Evolutionary conservation across 2,113 vertebrate species (phyloP), one percentile per base, ranked within the genome.

Genomic region (Epinephelus cyanopodus): DNA sequence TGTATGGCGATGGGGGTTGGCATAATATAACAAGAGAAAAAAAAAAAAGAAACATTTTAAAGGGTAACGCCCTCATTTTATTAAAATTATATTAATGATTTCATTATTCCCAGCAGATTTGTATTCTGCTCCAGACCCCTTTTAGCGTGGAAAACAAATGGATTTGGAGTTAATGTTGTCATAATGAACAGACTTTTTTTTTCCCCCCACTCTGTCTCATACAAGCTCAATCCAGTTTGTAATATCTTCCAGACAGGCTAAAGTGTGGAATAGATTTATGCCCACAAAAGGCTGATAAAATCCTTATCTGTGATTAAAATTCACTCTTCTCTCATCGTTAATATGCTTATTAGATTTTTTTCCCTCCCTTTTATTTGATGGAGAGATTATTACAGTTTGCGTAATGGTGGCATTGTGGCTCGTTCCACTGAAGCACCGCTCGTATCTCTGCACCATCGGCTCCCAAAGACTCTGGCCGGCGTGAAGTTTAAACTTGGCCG

Each of bases 271-370:
- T 27, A 87, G 82, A 91, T 87, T 83, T 45, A 84, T 79, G 56
- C 29, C 74, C 88, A 71, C 72, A 39, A 81, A 90, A 81, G 69
- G 79, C 87, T 72, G 89, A 93, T 91, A 85, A 90, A 84, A 88
- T 85, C 75, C 86, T 90, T 84, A 90, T 91, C 87, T 88, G 90
- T 92, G 90, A 91, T 92, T 92, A 90, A 86, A 86, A 85, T 82
- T 80, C 75, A 72, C 85, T 87, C 79, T 29, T 68, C 74, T 84
- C 77, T 87, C 86, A 74, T 87, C 63, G 11, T 92, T 87, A 87
- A 90, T 88, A 76, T 82, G 83, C 88, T 88, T 78, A 88, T 90
- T 88, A 85, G 61, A 81, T 81, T 75, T 58, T 54, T 39, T 47
- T 1, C 5, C 42, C 69, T 14, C 19, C 23, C 29, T 80, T 87